Conservation (phyloP, 2,888 invertebrate genomes). For the Caenorhabditis parvicauda region DNA sequence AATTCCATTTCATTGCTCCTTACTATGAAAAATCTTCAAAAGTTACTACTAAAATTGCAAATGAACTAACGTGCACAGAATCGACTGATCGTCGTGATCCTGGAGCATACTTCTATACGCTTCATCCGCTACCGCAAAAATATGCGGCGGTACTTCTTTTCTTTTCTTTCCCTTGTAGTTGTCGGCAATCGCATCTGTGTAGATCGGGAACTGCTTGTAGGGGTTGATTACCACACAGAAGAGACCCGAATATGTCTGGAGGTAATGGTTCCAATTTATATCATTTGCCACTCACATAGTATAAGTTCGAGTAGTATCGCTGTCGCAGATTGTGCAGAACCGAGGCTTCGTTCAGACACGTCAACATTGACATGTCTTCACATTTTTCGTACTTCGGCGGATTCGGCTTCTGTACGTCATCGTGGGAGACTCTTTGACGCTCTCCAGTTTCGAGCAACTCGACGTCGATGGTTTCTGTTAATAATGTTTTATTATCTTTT, state of each 20-base stretch:
- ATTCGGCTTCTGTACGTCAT: conserved; percentile 74
- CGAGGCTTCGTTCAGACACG: conserved; percentile 97
- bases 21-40: not conserved
- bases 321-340: conserved; percentile 99
- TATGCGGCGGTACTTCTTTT: conserved; percentile 98
- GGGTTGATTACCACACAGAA: conserved; percentile 99
- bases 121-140: conserved; percentile 97
- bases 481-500: not conserved
- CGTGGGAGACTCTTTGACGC: conserved; percentile 71
- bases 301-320: conserved; percentile 96
- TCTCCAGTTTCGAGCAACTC: conserved; percentile 86
- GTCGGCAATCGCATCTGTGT: conserved; percentile 98
- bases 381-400: conserved; percentile 99
- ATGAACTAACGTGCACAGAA: conserved; percentile 79
- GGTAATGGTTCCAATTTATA: too few species aligned
- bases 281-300: conserved; percentile 97
- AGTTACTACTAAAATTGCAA: not conserved
- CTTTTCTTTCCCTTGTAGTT: conserved; percentile 80
- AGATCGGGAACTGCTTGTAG: conserved; percentile 90
- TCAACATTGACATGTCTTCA: conserved; percentile 99
- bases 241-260: conserved; percentile 97
- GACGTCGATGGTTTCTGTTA: conserved; percentile 70
- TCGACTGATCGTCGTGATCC: conserved; percentile 99
- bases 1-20: too few species aligned
- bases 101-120: conserved; percentile 99